These are phyloP conservation scores for Procavia capensis DNA, from an alignment of 2,113 vertebrate genomes.

Conservation along the genomic window DNA sequence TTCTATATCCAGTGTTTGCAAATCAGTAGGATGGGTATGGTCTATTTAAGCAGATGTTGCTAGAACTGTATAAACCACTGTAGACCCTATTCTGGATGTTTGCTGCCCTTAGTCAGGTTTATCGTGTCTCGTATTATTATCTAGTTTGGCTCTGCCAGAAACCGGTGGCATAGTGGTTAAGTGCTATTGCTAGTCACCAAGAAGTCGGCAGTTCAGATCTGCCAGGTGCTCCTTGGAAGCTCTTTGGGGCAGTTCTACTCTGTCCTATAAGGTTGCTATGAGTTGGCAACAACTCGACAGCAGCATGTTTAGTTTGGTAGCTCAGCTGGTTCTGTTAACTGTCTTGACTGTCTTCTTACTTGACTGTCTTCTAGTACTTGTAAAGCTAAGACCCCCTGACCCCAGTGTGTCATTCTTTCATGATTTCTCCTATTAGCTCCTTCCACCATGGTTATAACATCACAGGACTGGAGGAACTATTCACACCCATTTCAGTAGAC, in stretches of 20 bases:
- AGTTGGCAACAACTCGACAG: too few relatives aligned
- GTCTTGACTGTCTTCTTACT: not conserved
- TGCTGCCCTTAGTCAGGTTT: too few relatives aligned
- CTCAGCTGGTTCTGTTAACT: not conserved
- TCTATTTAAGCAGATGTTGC: not conserved
- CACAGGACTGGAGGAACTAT: too few relatives aligned
- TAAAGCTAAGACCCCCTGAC: not conserved
- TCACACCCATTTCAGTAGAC: not conserved
- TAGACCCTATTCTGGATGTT: not conserved
- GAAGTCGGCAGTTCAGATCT: too few relatives aligned
- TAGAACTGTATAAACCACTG: not conserved
- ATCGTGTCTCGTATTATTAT: not conserved
- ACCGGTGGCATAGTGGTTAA: too few relatives aligned
- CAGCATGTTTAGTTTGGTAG: too few relatives aligned
- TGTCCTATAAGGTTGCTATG: too few relatives aligned
- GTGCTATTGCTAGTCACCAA: too few relatives aligned
- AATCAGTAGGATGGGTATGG: not conserved
- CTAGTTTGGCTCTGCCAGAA: too few relatives aligned
- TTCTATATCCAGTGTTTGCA: not conserved
- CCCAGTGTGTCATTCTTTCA: not conserved
- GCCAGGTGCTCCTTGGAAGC: too few relatives aligned
- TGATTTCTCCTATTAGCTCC: not conserved
- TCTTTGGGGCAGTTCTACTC: too few relatives aligned
- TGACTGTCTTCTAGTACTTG: too few relatives aligned
- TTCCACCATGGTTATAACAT: not conserved